Base-by-base conservation (phyloP, 2,797 vertebrate species). In the Ctenopoma kingsleyae region DNA sequence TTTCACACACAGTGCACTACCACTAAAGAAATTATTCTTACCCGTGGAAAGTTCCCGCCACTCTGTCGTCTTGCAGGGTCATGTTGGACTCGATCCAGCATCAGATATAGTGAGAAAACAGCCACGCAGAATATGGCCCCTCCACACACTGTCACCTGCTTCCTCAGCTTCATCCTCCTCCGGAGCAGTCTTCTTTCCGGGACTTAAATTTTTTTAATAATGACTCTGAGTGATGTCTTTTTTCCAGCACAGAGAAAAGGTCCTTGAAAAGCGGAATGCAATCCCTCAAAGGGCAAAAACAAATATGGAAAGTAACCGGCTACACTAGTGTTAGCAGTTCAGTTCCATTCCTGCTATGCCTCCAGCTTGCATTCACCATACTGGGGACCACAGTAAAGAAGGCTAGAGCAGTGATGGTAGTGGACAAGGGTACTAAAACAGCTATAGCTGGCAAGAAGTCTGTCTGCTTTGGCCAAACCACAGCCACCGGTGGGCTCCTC, bases 81-180 rank as follows among this genome's bases (percentile, higher is more conserved):
- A 11, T 97, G 97, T 74, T 99, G 98, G 87, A 99, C 98, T 60
- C 97, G 93, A 89, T 99, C 98, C 94, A 99, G 91, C 98, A 99
- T 99, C 87, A 99, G 88, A 94, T 99, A 99, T 51, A 99, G 96
- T 0, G 98, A 98, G 92, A 99, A 99, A 59, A 99, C 98, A 0
- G 98, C 98, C 92, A 99, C 97, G 55, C 98, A 99, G 93, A 99
- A 99, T 91, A 98, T 96, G 80, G 97, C 97, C 63, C 97, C 98
- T 48, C 98, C 98, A 10, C 97, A 99, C 67, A 99, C 97, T 0
- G 98, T 99, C 93, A 99, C 97, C 93, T 98, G 97, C 93, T 99
- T 99, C 91, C 98, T 98, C 88, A 99, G 95, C 95, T 98, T 99
- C 98, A 99, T 99, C 67, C 82, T 94, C 83, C 53, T 72, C 62